Percentiles rank a stretch among this genome's conserved stretches.
These are phyloP conservation scores for Malthinus flaveolus DNA, from an alignment of 2,888 invertebrate species.

Conservation along the genomic window DNA sequence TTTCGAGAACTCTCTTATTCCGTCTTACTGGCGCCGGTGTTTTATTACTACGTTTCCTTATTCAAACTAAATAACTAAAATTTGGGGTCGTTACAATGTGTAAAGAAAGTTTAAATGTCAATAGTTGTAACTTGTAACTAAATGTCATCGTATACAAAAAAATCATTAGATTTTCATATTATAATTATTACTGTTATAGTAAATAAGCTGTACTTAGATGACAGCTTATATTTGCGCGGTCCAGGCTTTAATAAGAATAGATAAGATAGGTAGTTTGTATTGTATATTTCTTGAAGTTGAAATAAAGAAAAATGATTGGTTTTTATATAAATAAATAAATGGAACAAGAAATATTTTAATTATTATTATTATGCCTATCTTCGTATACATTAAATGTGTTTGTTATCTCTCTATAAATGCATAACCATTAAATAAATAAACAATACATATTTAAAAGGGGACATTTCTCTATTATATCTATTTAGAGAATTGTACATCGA, in stretches of 20 bases:
- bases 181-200: conserved; percentile 21
- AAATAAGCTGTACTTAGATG: conserved; percentile 31
- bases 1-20: no score
- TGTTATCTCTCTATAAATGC: background rate
- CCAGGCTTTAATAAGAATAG: conserved; percentile 37
- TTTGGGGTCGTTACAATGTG: no score
- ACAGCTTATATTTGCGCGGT: conserved; percentile 36
- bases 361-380: background rate
- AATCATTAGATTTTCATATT: conserved; percentile 22
- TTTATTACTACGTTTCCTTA: no score
- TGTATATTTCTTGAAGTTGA: conserved; percentile 11
- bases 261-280: conserved; percentile 9
- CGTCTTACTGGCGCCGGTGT: no score
- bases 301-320: background rate
- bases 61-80: no score
- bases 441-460: background rate
- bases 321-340: no score
- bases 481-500: conserved; percentile 19
- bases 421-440: conserved; percentile 1
- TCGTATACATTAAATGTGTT: background rate
- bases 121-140: conserved; percentile 21
- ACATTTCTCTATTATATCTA: conserved; percentile 14
- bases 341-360: no score
- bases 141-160: conserved; percentile 15
- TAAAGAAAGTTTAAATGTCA: conserved; percentile 15